Conservation (phyloP, 2,797 vertebrate genomes). For the Spondyliosoma cantharus region DNA sequence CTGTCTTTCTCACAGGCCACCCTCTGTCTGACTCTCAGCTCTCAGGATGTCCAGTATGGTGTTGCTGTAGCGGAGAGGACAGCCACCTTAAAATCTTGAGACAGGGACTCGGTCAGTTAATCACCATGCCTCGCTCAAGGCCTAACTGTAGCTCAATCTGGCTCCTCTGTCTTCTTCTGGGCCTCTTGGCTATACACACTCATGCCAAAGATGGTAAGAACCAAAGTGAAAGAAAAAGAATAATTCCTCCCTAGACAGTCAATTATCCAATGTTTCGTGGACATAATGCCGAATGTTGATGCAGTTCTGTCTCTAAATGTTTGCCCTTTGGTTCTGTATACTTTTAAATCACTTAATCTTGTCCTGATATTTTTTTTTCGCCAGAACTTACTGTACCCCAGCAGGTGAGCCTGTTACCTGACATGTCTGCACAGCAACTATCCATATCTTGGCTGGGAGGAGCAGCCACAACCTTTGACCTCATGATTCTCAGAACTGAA, state of each 20-base stretch:
- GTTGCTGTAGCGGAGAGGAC: slow-evolving; percentile 52
- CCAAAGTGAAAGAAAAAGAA: neutral
- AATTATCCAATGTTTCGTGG: neutral
- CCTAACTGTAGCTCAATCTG: slow-evolving; percentile 25
- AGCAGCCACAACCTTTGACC: slow-evolving; percentile 73
- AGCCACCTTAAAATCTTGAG: slow-evolving; percentile 27
- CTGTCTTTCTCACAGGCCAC: slow-evolving; percentile 45
- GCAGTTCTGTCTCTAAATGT: neutral
- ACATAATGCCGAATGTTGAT: neutral
- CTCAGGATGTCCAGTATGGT: slow-evolving; percentile 52
- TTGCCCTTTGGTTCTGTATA: neutral
- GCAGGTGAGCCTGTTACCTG: slow-evolving; percentile 64
- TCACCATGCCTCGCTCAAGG: slow-evolving; percentile 61
- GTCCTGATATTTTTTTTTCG: neutral
- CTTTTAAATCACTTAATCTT: slow-evolving; percentile 3
- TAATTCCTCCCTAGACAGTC: neutral
- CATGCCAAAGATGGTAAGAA: slow-evolving; percentile 72
- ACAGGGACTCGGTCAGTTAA: slow-evolving; percentile 11
- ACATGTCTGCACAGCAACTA: slow-evolving; percentile 66
- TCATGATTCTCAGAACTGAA: slow-evolving; percentile 82
- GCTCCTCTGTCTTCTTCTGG: slow-evolving; percentile 68
- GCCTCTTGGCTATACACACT: slow-evolving; percentile 32
- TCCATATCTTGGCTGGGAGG: slow-evolving; percentile 81
- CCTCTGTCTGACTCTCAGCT: slow-evolving; percentile 20
- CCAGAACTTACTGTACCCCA: slow-evolving; percentile 73